Conservation (phyloP, 2,888 invertebrate genomes). For the Lasioglossum figueresi region DNA sequence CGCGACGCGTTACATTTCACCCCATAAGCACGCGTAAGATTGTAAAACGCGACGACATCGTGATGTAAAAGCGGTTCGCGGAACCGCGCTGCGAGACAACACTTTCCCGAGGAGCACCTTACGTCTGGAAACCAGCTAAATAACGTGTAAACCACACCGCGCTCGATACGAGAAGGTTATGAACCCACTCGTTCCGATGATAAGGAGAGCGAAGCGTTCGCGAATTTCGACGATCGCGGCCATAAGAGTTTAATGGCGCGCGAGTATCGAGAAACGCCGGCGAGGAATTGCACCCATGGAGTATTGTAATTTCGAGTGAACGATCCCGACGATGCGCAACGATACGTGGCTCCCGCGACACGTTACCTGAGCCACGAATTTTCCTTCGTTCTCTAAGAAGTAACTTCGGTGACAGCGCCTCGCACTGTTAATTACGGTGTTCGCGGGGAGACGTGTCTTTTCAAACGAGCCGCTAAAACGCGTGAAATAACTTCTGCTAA, state of each 20-base stretch:
- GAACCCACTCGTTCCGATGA: slow-evolving; percentile 66
- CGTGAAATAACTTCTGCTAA: too few relatives aligned
- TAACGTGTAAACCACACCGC: slow-evolving; percentile 76
- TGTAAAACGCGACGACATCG: neutral
- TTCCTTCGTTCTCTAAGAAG: neutral
- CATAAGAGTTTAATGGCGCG: slow-evolving; percentile 69
- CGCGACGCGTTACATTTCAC: neutral
- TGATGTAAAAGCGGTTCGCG: neutral
- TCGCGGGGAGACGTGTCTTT: neutral
- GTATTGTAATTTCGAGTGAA: slow-evolving; percentile 16
- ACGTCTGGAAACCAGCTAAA: slow-evolving; percentile 67
- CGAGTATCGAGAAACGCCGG: slow-evolving; percentile 30
- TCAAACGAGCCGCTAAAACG: neutral
- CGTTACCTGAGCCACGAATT: neutral
- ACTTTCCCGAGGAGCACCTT: slow-evolving; percentile 52
- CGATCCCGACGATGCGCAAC: neutral
- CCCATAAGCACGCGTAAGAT: neutral
- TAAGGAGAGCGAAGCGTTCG: slow-evolving; percentile 64
- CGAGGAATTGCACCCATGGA: slow-evolving; percentile 11
- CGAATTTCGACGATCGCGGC: slow-evolving; percentile 60
- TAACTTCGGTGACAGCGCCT: neutral
- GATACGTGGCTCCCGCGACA: slow-evolving; percentile 6
- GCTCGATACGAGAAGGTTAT: slow-evolving; percentile 72
- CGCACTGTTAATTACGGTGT: neutral
- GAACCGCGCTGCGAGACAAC: slow-evolving; percentile 53